A percentile compares a stretch with the other conserved stretches of the same genome.
Evolutionary conservation across 2,888 invertebrate genomes (phyloP).

Genomic region (Nycteola revayana): DNA sequence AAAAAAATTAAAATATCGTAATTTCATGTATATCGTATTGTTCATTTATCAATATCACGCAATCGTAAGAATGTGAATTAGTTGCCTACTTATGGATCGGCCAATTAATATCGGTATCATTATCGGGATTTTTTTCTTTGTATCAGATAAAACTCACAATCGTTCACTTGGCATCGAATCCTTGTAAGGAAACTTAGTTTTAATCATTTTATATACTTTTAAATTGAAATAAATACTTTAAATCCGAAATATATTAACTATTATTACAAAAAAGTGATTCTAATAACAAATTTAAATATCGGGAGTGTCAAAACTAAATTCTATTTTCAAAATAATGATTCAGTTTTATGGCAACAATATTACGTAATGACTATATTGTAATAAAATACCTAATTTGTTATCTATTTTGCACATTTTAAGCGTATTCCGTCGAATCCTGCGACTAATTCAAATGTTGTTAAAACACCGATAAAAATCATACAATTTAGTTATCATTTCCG

Average conservation of each 20-base stretch:
- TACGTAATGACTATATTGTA: not conserved
- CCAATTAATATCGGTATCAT: constrained; percentile 66
- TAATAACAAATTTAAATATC: constrained; percentile 8
- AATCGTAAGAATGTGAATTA: constrained; percentile 23
- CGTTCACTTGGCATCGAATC: constrained; percentile 57
- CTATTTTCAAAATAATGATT: constrained; percentile 23
- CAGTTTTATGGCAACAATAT: constrained; percentile 20
- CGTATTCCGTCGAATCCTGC: too few relatives aligned
- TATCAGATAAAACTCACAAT: constrained; percentile 51
- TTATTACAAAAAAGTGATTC: constrained; percentile 5
- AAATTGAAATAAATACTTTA: too few relatives aligned
- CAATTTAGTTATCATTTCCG: too few relatives aligned
- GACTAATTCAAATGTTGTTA: too few relatives aligned
- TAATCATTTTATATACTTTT: constrained; percentile 15
- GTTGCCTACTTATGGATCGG: constrained; percentile 39
- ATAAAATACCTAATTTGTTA: too few relatives aligned
- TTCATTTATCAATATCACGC: too few relatives aligned
- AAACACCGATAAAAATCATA: not conserved
- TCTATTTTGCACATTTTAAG: not conserved
- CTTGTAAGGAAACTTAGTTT: constrained; percentile 48
- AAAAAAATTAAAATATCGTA: too few relatives aligned
- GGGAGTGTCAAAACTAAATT: constrained; percentile 24
- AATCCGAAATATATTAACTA: too few relatives aligned
- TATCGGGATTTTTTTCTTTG: constrained; percentile 55
- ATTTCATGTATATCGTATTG: too few relatives aligned